Conservation (phyloP, 2,797 vertebrate genomes). For the Chiroxiphia lanceolata region DNA sequence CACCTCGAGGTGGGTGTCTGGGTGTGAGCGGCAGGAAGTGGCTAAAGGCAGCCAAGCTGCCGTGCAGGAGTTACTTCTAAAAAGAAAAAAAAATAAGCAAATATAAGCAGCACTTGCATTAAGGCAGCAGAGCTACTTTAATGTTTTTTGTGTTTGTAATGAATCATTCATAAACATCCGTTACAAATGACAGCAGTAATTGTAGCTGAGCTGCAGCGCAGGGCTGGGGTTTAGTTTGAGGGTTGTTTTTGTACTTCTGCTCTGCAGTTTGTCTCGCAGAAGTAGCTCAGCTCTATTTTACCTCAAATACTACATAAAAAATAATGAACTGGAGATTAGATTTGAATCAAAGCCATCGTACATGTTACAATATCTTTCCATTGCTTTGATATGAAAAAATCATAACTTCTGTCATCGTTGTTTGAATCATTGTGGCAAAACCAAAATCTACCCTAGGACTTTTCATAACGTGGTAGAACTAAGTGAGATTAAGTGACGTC, state of each 20-base stretch:
- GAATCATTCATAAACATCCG: constrained; percentile 15
- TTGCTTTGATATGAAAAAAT: constrained; percentile 60
- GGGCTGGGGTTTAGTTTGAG: background rate
- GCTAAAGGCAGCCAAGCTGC: background rate
- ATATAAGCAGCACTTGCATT: background rate
- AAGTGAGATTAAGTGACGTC: background rate
- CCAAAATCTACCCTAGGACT: constrained; percentile 58
- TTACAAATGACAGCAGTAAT: background rate
- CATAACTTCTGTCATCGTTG: constrained; percentile 57
- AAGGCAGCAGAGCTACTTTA: background rate
- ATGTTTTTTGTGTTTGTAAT: background rate
- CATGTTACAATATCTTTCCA: constrained; percentile 51
- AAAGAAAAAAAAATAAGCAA: background rate
- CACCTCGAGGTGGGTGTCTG: background rate
- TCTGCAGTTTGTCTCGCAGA: constrained; percentile 10
- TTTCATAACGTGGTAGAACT: background rate
- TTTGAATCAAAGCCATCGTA: constrained; percentile 38
- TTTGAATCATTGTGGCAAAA: constrained; percentile 73
- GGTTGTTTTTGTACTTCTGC: background rate
- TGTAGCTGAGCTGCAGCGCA: background rate
- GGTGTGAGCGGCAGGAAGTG: background rate
- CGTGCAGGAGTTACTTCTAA: background rate
- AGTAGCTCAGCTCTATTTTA: constrained; percentile 32
- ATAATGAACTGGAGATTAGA: background rate
- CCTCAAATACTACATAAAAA: background rate